Percentiles rank a stretch among this genome's conserved stretches.
These are phyloP conservation scores for Popillia japonica DNA, from an alignment of 1,140 invertebrate species.

Conservation along the genomic window DNA sequence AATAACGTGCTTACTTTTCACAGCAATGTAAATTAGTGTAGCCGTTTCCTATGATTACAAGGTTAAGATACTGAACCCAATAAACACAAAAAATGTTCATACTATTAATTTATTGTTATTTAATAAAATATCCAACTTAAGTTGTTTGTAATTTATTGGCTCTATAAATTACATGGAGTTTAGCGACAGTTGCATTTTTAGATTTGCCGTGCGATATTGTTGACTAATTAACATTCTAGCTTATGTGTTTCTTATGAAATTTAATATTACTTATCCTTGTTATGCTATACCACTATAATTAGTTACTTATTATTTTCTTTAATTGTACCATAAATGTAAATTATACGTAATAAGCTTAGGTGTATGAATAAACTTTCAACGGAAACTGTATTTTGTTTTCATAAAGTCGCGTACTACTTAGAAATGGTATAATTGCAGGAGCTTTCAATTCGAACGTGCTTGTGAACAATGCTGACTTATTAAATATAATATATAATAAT, in stretches of 20 bases:
- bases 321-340: too few species aligned
- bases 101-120: slow-evolving; percentile 16
- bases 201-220: background rate
- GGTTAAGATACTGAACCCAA: background rate
- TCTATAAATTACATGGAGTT: slow-evolving; percentile 1
- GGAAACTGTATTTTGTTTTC: too few species aligned
- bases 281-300: too few species aligned
- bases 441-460: too few species aligned
- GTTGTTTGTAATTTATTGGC: background rate
- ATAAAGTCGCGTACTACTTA: too few species aligned
- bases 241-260: background rate
- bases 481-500: too few species aligned
- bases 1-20: background rate
- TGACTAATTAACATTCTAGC: background rate
- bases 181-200: background rate
- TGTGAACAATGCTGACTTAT: too few species aligned
- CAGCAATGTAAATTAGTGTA: background rate
- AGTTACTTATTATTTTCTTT: too few species aligned
- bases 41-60: background rate
- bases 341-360: too few species aligned
- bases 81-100: background rate
- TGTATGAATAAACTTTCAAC: too few species aligned
- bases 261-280: background rate
- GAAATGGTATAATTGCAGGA: too few species aligned
- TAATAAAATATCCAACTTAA: background rate